Evolutionary conservation across 2,888 invertebrate species (phyloP), one percentile per base, ranked within the genome.

Genomic region (Dascillus cervinus): DNA sequence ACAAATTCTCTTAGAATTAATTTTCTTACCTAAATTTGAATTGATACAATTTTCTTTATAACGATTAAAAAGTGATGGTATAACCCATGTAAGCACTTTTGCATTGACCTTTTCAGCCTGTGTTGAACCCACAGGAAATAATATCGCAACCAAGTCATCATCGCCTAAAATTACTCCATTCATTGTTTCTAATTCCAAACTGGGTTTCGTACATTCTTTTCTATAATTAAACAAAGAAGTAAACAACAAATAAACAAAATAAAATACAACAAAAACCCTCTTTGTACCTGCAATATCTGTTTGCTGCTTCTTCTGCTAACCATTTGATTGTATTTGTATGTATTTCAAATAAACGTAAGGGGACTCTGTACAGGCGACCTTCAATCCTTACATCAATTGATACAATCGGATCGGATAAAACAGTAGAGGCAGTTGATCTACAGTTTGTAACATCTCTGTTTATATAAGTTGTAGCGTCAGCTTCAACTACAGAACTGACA

Each of bases 111-210:
- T 82, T 40, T 65, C 64, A 1, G 56, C 54, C 22, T 79, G 77
- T 1, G 73, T 69, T 0, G 73, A 2, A 10, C 58, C 58, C 22
- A 53, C 42, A 3, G 58, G 54, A 42, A 82, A 66, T 1, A 84
- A 71, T 14, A 82, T 66, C 50, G 73, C 75, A 1, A 91, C 65
- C 0, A 79, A 72, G 60, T 91, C 91, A 12, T 79, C 79, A 36
- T 82, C 79, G 2, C 79, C 79, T 9, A 90, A 72, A 13, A 84
- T 71, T 2, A 87, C 89, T 0, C 89, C 89, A 52, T 86, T 88
- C 34, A 73, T 73, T 2, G 88, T 89, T 62, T 79, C 77, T 2
- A 91, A 64, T 22, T 79, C 79, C 37, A 89, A 66, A n/a, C 76
- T 62, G 1, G 89, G 88, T 39, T 76, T 73, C 5, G 81, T 67